phyloP scores from a whole-genome alignment of 2,113 vertebrate species.

The Protomyctophum bolini region DNA sequence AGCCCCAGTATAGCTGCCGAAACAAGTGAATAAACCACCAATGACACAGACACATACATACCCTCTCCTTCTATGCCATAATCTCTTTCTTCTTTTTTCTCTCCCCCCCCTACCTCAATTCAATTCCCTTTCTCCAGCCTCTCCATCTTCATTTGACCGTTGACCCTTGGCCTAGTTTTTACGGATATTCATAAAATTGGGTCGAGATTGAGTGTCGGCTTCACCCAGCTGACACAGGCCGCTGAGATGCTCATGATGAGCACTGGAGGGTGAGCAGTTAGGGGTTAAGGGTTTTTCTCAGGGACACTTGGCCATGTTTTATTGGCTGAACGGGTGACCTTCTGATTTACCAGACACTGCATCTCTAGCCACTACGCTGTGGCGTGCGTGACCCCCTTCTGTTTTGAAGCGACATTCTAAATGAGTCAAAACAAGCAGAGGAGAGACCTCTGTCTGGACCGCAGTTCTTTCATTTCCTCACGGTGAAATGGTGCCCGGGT shows the following conservation, averaged over 20 bases:
- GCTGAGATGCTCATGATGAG: not conserved
- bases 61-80: too few species aligned
- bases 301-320: too few species aligned
- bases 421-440: not conserved
- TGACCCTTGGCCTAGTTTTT: constrained; percentile 28
- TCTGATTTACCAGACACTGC: too few species aligned
- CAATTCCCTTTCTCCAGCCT: not conserved
- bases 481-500: not conserved
- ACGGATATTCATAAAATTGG: constrained; percentile 17
- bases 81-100: too few species aligned
- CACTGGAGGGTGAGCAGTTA: not conserved
- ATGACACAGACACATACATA: too few species aligned
- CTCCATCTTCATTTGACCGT: constrained; percentile 22
- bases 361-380: too few species aligned
- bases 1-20: too few species aligned
- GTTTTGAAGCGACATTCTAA: too few species aligned
- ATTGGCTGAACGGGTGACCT: too few species aligned
- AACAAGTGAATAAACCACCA: too few species aligned
- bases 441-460: not conserved
- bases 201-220: constrained; percentile 19
- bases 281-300: too few species aligned
- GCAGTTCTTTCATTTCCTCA: not conserved
- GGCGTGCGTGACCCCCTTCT: too few species aligned
- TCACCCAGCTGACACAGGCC: constrained; percentile 26
- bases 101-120: not conserved